Evolutionary conservation across 2,888 invertebrate genomes (phyloP), one percentile per base, ranked within the genome.

Genomic region (Rotaria sp.): DNA sequence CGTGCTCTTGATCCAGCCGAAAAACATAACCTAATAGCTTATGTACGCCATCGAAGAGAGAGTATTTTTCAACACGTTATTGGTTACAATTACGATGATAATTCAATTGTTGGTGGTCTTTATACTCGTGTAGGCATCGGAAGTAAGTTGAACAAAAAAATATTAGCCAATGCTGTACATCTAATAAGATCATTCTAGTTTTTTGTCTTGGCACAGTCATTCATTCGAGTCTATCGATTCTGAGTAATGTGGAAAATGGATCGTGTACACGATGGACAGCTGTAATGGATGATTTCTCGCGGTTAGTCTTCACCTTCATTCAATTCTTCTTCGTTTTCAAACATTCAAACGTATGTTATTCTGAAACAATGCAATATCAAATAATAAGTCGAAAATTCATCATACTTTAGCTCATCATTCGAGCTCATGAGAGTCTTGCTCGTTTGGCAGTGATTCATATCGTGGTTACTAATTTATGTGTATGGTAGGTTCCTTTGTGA

Each of bases 281-380:
- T 45, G 26, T 45, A 10, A 80, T 80, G 26, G 75, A 80, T 45
- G 75, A 80, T 45, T 45, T 21, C 38, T 80, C 75, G 4, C 75
- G 75, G 13, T 80, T 41, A 80, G 10, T 80, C 10, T 80, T 80
- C 38, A 45, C 13, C 10, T 80, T 80, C 7, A 80, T 80, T 45
- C 75, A 80, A 26, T 80, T 80, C 75, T 80, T 80, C 18, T 80
- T 80, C 7, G 38, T 80, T 45, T 80, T 80, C 45, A 80, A 80
- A 80, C 75, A 80, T 41, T 80, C 75, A 21, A 80, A 80, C 15
- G 75, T 80, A 80, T 45, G 41, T 45, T 26, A 1, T 38, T 80
- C 7, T 4, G 15, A 13, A 30, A 30, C 10, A 30, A 30, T 13
- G 15, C 50, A 18, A 18, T 3, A 45, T 11, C 18, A 11, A 74